Conservation (phyloP, 2,888 invertebrate species). For the Lasioglossum calceatum region DNA sequence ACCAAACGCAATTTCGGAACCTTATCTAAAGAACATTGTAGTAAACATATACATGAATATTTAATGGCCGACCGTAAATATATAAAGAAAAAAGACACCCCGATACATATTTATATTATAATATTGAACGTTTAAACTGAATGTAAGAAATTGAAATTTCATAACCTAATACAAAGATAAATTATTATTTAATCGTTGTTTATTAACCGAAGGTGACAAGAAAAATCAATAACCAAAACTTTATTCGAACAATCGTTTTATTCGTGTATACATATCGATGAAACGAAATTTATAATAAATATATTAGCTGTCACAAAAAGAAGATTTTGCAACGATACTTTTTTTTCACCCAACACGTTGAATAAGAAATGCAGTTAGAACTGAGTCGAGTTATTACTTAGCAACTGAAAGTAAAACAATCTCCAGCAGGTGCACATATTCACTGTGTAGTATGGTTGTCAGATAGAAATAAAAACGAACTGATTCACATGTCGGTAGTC, state of each 20-base stretch:
- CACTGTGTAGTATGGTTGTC: slow-evolving; percentile 22
- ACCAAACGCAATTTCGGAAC: background rate
- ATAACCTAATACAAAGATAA: background rate
- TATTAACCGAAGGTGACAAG: background rate
- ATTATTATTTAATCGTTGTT: background rate
- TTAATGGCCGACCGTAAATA: background rate
- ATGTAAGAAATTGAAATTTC: background rate
- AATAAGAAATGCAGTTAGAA: background rate
- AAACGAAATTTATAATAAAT: background rate
- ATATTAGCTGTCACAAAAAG: background rate
- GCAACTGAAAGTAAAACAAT: slow-evolving; percentile 43
- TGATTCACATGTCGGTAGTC: slow-evolving; percentile 16
- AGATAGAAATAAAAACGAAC: slow-evolving; percentile 19
- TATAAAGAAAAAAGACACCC: background rate
- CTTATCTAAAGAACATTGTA: background rate
- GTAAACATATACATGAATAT: background rate
- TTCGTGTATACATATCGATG: background rate
- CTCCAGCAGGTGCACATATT: slow-evolving; percentile 4
- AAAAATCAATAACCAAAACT: slow-evolving; percentile 4
- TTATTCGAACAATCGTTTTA: slow-evolving; percentile 6
- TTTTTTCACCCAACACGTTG: background rate
- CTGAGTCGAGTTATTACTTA: slow-evolving; percentile 55
- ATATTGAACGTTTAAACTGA: too few species aligned
- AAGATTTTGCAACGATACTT: background rate
- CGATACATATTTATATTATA: background rate